Conservation (phyloP, 2,888 invertebrate genomes). For the Dusona sp. region DNA sequence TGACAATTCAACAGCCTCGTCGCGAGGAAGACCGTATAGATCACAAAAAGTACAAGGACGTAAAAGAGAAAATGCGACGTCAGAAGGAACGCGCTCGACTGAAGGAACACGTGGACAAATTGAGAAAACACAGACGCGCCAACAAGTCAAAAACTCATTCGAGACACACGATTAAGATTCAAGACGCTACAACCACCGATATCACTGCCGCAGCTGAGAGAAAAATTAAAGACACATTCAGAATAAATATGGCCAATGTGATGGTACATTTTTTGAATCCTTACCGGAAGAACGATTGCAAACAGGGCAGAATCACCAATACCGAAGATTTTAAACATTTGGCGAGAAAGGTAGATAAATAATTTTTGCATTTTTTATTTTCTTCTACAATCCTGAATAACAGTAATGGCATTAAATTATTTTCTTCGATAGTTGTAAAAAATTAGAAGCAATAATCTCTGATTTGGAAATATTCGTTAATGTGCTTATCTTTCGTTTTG, state of each 20-base stretch:
- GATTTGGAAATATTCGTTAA: no score
- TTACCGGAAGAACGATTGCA: constrained; percentile 94
- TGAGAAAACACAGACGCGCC: constrained; percentile 83
- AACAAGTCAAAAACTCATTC: constrained; percentile 80
- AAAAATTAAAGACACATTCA: constrained; percentile 94
- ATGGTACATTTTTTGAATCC: constrained; percentile 95
- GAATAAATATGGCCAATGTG: constrained; percentile 91
- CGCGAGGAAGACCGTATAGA: constrained; percentile 92
- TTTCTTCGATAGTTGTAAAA: no score
- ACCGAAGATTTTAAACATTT: constrained; percentile 98
- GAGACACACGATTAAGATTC: constrained; percentile 78
- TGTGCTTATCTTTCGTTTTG: constrained; percentile 27
- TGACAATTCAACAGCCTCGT: constrained; percentile 88
- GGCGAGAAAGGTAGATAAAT: constrained; percentile 92
- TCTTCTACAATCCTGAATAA: neutral
- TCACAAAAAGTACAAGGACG: constrained; percentile 91
- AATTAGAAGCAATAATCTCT: no score
- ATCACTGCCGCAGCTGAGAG: constrained; percentile 87
- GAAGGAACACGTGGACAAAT: constrained; percentile 85
- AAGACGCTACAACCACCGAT: constrained; percentile 84
- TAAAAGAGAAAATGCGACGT: constrained; percentile 91
- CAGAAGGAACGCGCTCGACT: constrained; percentile 87
- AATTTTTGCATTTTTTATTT: constrained; percentile 1
- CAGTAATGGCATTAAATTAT: no score
- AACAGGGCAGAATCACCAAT: constrained; percentile 92